Conservation (phyloP, 1,140 invertebrate species). For the Elysia chlorotica region DNA sequence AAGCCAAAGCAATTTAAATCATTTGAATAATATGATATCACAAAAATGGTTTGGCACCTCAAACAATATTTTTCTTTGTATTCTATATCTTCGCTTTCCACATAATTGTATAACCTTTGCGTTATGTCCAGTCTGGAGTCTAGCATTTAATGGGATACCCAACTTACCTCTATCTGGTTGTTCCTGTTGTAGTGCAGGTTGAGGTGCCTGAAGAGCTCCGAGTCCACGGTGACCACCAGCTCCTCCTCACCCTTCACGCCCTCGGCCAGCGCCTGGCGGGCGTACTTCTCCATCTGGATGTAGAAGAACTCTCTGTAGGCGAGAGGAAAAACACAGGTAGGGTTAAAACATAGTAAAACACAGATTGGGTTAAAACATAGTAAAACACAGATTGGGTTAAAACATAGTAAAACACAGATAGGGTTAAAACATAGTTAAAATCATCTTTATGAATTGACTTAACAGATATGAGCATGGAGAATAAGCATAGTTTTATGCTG, state of each 20-base stretch:
- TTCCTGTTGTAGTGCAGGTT: constrained; percentile 98
- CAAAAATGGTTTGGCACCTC: no score
- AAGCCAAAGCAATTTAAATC: no score
- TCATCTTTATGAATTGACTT: not conserved
- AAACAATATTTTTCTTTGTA: no score
- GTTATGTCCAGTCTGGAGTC: no score
- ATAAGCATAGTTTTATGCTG: not conserved
- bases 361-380: no score
- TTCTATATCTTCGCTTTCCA: no score
- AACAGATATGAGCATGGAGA: not conserved
- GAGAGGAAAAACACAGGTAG: not conserved
- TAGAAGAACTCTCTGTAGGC: constrained; percentile 98
- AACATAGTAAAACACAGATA: not conserved
- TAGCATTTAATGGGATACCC: no score
- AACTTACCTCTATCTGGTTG: no score
- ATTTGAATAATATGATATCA: no score
- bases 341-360: no score
- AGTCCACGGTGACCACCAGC: constrained; percentile 89
- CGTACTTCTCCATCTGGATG: constrained; percentile 99
- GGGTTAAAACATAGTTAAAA: not conserved
- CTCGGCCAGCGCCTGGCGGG: constrained; percentile 94
- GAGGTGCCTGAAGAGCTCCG: constrained; percentile 95
- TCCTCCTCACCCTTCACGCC: constrained; percentile 92
- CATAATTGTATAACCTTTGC: no score
- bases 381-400: no score